Evolutionary conservation across 1,140 invertebrate genomes (phyloP), one percentile per base, ranked within the genome.

Genomic region (Metaphire vulgaris): DNA sequence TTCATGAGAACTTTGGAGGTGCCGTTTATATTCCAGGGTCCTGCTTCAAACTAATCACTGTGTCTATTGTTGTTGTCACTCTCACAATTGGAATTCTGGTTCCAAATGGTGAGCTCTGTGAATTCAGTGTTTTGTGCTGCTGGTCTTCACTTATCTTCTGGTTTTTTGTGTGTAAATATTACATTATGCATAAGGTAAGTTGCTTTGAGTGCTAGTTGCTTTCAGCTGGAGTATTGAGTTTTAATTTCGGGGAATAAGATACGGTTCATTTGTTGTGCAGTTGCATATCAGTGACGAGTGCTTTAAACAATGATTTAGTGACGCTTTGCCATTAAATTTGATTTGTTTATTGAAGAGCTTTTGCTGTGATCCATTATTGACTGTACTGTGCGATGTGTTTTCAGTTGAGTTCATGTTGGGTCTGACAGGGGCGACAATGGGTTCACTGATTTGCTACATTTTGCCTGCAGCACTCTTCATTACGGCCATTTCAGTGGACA

Each of bases 361-460:
- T n/a, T n/a, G n/a, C n/a, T n/a, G n/a, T n/a, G n/a, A 94, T 79
- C 93, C 93, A 28, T 93, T 56, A 56, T 12, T 56, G 92, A 41
- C 2, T 72, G 31, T 72, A 12, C 16, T 21, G 6, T 56, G 41
- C 41, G 21, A 12, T 56, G 41, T 77, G 26, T 80, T 31, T 68
- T 82, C 81, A 88, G 95, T 98, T 77, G 96, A 98, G 87, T 89
- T 97, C 80, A 92, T 98, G 69, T 88, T 98, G 32, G 95, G 94
- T 1, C 85, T 98, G 33, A 91, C 95, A 72, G 96, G 96, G 16
- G 95, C 96, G 16, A 97, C 96, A 15, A 95, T 96, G 80, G 96
- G 96, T 1, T 92, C 95, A n/a, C 89, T 95, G 75, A 93, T 97
- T 78, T 97, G 95, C 81, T 89, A 96, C 21, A 92, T 97, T 80